Evolutionary conservation across 2,797 vertebrate genomes (phyloP).

Genomic region (Epinephelus coioides): DNA sequence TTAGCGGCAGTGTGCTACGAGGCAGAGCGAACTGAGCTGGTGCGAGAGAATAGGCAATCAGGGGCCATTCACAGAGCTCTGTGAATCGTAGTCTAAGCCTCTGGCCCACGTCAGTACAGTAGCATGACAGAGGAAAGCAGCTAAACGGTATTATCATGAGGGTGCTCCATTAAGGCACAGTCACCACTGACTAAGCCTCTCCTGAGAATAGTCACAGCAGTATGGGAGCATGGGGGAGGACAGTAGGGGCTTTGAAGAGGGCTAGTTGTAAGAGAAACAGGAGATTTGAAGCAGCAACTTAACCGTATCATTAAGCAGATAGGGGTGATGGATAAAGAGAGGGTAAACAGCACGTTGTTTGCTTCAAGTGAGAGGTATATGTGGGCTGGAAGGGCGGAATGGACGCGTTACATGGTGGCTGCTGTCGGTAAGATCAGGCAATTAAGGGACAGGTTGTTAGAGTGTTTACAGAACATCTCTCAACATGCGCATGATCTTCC

Average conservation of each 20-base stretch:
- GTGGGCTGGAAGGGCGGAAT: conserved; percentile 44
- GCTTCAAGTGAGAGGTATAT: conserved; percentile 53
- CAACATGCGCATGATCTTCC: conserved; percentile 50
- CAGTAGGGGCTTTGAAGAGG: conserved; percentile 49
- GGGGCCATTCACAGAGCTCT: conserved; percentile 81
- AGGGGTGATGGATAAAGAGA: conserved; percentile 43
- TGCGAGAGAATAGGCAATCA: conserved; percentile 84
- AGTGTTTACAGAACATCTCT: conserved; percentile 45
- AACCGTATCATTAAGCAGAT: conserved; percentile 55
- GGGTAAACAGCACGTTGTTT: conserved; percentile 59
- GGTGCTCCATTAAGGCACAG: conserved; percentile 79
- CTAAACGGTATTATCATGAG: conserved; percentile 77
- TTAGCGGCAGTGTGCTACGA: conserved; percentile 77
- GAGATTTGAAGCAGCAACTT: conserved; percentile 55
- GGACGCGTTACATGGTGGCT: conserved; percentile 29
- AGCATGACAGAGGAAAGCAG: conserved; percentile 76
- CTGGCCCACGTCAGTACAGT: conserved; percentile 77
- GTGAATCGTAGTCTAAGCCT: conserved; percentile 77
- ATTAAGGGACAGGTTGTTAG: conserved; percentile 34
- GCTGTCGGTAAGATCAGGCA: conserved; percentile 12
- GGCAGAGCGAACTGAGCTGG: conserved; percentile 72
- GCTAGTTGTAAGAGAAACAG: conserved; percentile 55
- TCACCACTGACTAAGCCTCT: conserved; percentile 78
- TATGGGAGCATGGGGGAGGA: conserved; percentile 59
- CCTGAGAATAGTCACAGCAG: conserved; percentile 62